Conservation (phyloP, 2,797 vertebrate genomes). For the Dromococcyx pavoninus region DNA sequence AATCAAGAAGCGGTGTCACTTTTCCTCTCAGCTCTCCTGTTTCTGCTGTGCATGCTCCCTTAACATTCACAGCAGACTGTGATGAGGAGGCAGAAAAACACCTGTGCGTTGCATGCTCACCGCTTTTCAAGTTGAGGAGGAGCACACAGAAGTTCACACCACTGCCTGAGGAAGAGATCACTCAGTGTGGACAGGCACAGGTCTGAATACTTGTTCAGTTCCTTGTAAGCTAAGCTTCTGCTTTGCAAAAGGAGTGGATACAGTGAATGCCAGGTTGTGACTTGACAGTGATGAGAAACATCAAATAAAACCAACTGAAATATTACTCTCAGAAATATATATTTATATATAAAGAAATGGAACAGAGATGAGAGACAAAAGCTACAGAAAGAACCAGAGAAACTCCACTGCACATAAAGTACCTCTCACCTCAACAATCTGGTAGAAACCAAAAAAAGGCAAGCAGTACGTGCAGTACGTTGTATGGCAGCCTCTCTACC, state of each 20-base stretch:
- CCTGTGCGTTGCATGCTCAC: fast-evolving
- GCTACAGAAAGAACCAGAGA: background rate
- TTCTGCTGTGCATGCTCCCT: fast-evolving
- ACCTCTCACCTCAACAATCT: background rate
- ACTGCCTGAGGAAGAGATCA: background rate
- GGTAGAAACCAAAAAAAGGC: background rate
- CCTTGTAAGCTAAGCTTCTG: background rate
- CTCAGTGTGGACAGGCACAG: background rate
- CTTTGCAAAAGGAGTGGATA: background rate
- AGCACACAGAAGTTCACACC: background rate
- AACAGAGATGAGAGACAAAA: background rate
- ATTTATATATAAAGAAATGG: background rate
- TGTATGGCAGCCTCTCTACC: background rate
- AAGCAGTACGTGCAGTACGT: background rate
- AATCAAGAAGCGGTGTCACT: background rate
- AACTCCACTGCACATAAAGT: background rate
- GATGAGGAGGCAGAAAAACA: background rate
- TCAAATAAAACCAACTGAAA: background rate
- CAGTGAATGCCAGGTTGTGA: background rate
- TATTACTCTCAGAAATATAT: background rate
- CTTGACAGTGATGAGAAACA: background rate
- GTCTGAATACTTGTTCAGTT: background rate
- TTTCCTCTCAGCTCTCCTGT: background rate
- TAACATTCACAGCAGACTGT: background rate
- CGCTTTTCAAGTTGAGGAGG: background rate